Evolutionary conservation across 2,888 invertebrate genomes (phyloP), one percentile per base, ranked within the genome.

Genomic region (Diabrotica balteata): DNA sequence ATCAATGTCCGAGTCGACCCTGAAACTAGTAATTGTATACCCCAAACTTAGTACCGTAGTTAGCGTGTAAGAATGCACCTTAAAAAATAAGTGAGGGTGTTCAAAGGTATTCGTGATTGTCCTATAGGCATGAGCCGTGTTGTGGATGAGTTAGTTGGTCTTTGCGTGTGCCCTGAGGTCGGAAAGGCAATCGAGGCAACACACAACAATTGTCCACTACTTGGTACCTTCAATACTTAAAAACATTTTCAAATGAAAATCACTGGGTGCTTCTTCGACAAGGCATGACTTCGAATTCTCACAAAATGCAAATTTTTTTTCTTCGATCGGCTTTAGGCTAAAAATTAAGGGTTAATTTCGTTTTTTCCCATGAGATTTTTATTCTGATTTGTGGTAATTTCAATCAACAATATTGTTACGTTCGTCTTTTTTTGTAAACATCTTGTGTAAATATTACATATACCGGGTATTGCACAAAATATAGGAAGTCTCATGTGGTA

Each of bases 81-180:
- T 49, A 63, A 63, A 67, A 63, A 67, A 63, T 63, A 63, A 67
- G 67, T 63, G 67, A 67, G 67, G 67, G 67, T 63, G 67, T 67
- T 67, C 45, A 11, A 44, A 59, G 59, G 63, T 67, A 61, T 67
- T 67, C 67, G 67, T 67, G 67, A 67, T 49, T 67, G 49, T 59
- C 58, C 63, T 59, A 44, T 11, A 49, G 59, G 67, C 63, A 52
- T 64, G 45, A 44, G 55, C 44, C 11, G 44, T 4, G 44, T 55
- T 55, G 51, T 57, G 51, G 57, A 63, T 63, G 63, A 42, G 32
- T 58, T 58, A 11, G 11, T 45, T n/a, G 45, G 43, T 17, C 42
- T 43, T 50, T 50, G 63, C 63, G 63, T 64, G 63, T 58, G 52
- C 52, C 63, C 58, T 46, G 45, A 11, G 58, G 63, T 55, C 54